A percentile compares a stretch with the other conserved stretches of the same genome.
Conservation (phyloP, 2,888 invertebrate genomes). For the Hydriomena furcata region DNA sequence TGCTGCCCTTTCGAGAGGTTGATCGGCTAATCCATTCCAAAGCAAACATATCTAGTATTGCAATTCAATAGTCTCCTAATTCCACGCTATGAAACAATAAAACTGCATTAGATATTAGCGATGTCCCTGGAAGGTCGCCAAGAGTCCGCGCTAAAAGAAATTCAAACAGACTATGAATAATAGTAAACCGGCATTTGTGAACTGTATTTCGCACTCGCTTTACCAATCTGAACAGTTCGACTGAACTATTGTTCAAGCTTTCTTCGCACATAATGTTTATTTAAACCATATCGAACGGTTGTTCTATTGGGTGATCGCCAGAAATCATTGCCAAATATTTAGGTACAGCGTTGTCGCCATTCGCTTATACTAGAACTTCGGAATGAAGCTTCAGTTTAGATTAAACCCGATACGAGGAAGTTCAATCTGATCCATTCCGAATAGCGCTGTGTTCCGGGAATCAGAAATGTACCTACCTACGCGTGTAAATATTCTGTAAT, state of each 20-base stretch:
- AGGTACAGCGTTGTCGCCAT: slow-evolving; percentile 53
- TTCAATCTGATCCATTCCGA: slow-evolving; percentile 35
- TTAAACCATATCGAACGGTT: slow-evolving; percentile 51
- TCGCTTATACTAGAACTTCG: slow-evolving; percentile 50
- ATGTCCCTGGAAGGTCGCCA: slow-evolving; percentile 50
- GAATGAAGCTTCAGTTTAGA: slow-evolving; percentile 50
- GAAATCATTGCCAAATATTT: slow-evolving; percentile 70
- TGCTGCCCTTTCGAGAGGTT: slow-evolving; percentile 55
- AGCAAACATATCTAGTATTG: slow-evolving; percentile 20
- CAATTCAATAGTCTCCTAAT: slow-evolving; percentile 21
- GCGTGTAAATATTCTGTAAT: slow-evolving; percentile 30
- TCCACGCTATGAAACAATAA: slow-evolving; percentile 40
- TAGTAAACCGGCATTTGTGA: slow-evolving; percentile 30
- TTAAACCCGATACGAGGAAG: slow-evolving; percentile 44
- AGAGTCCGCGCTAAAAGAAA: slow-evolving; percentile 52
- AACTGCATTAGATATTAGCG: slow-evolving; percentile 46
- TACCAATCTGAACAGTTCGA: slow-evolving; percentile 23
- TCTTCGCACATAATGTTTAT: slow-evolving; percentile 37
- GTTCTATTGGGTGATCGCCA: slow-evolving; percentile 64
- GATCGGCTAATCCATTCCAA: slow-evolving; percentile 43
- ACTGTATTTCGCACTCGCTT: slow-evolving; percentile 30
- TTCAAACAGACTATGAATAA: slow-evolving; percentile 45
- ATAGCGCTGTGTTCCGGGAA: slow-evolving; percentile 37
- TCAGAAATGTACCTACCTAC: slow-evolving; percentile 30
- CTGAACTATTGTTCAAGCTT: slow-evolving; percentile 31